Percentiles rank a stretch among this genome's conserved stretches.
Conservation (phyloP, 2,888 invertebrate species). For the Nephrotoma flavescens region DNA sequence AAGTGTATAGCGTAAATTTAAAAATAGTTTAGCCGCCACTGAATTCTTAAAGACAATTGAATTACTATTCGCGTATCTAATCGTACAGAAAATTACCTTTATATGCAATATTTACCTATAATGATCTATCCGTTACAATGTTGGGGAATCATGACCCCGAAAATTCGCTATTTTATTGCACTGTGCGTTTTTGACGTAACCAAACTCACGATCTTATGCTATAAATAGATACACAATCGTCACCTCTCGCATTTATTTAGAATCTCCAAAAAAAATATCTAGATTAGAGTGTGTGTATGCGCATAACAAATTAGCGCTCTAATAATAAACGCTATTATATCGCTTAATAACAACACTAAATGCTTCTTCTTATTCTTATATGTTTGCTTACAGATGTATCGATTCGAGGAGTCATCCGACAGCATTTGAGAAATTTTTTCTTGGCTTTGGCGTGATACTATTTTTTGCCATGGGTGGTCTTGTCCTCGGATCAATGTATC, state of each 20-base stretch:
- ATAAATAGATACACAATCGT: not conserved
- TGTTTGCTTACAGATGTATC: constrained; percentile 12
- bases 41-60: not conserved
- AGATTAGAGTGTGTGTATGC: not conserved
- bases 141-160: not conserved
- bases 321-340: not conserved
- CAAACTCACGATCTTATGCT: not conserved
- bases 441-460: constrained; percentile 15
- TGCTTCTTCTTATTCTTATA: not conserved
- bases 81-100: not conserved
- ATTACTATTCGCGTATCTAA: not conserved
- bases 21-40: not conserved
- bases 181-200: not conserved
- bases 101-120: not conserved
- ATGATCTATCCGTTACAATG: not conserved
- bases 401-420: constrained; percentile 14
- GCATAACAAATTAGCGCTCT: not conserved
- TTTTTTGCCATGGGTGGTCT: constrained; percentile 16
- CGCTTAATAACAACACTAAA: not conserved
- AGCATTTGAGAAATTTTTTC: constrained; percentile 15
- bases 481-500: constrained; percentile 15
- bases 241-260: not conserved
- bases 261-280: not conserved
- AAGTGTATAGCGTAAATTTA: not conserved
- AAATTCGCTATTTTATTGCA: not conserved